Base-by-base conservation (phyloP, 1,140 invertebrate genomes). In the Nasonia giraulti region DNA sequence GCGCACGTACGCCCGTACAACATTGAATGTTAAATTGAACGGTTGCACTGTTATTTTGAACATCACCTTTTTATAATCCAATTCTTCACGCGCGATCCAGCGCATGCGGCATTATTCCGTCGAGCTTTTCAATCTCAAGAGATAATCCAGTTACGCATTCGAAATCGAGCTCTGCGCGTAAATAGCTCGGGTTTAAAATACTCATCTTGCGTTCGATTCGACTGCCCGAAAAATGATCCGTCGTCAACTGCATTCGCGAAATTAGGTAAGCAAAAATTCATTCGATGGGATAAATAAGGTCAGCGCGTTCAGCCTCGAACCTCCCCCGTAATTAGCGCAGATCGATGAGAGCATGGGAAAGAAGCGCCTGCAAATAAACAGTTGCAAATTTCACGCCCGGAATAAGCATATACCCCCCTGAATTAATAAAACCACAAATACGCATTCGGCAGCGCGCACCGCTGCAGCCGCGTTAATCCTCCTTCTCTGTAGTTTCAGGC, bases 381-480 rank as follows among this genome's bases (percentile, higher is more conserved):
- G 68, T 33, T 14, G 27, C 68, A 76, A 83, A 83, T 77, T 83
- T 83, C 71, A 84, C 33, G 83, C 81, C 71, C 55, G 87, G 78
- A 88, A 83, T 84, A 87, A 83, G 84, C 82, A 81, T 75, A 27
- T 27, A 27, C 27, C 79, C 69, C 62, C 80, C 55, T 79, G 87
- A 87, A 88, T 86, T 88, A 88, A 86, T 86, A 88, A 88, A 89
- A 85, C 86, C 82, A 76, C 82, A 86, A 74, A 87, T 87, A 76
- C 27, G 27, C 85, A 87, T 87, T 89, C 85, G 27, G 76, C n/a
- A n/a, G n/a, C n/a, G n/a, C n/a, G n/a, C n/a, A n/a, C n/a, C n/a
- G n/a, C n/a, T n/a, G n/a, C n/a, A n/a, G n/a, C n/a, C n/a, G n/a
- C n/a, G n/a, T n/a, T 88, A 89, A 88, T 89, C 88, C 87, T 82